A percentile compares a stretch with the other conserved stretches of the same genome.
Conservation (phyloP, 92 coral and sea anemone species). For the Epizoanthus scotinus region DNA sequence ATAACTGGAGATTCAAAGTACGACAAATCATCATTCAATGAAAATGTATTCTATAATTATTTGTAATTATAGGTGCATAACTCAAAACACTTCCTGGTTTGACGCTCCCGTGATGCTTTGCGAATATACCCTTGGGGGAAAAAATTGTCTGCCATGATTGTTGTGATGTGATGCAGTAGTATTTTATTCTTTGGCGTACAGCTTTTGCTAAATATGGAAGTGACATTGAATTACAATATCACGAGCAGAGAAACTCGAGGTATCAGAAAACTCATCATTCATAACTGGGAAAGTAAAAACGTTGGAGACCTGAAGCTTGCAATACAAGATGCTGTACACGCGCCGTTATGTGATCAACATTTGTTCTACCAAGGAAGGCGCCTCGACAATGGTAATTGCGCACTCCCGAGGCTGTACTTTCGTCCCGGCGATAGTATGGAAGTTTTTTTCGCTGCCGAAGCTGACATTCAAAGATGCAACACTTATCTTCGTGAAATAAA, state of each 20-base stretch:
- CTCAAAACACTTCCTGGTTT: too few species aligned
- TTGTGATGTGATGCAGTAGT: too few species aligned
- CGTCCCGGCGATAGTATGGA: constrained; percentile 31
- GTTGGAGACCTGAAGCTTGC: constrained; percentile 59
- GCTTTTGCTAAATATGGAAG: constrained; percentile 3
- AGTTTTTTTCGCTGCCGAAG: constrained; percentile 28
- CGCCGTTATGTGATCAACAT: constrained; percentile 23
- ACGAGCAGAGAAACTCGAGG: constrained; percentile 8
- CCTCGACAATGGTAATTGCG: constrained; percentile 1
- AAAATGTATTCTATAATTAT: too few species aligned
- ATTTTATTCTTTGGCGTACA: too few species aligned
- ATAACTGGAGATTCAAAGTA: too few species aligned
- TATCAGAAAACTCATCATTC: neutral
- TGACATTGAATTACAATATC: constrained; percentile 1
- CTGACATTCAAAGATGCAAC: constrained; percentile 8
- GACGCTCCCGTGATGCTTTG: too few species aligned
- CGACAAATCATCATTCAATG: too few species aligned
- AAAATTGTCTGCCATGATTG: too few species aligned
- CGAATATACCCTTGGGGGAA: too few species aligned
- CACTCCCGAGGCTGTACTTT: constrained; percentile 25
- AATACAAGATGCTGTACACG: constrained; percentile 28
- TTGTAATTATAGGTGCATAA: too few species aligned
- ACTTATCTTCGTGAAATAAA: constrained; percentile 27
- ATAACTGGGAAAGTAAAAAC: constrained; percentile 35
- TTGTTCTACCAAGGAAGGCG: constrained; percentile 17